Conservation (phyloP, 1,140 invertebrate species). For the Sminthurides bifidus region DNA sequence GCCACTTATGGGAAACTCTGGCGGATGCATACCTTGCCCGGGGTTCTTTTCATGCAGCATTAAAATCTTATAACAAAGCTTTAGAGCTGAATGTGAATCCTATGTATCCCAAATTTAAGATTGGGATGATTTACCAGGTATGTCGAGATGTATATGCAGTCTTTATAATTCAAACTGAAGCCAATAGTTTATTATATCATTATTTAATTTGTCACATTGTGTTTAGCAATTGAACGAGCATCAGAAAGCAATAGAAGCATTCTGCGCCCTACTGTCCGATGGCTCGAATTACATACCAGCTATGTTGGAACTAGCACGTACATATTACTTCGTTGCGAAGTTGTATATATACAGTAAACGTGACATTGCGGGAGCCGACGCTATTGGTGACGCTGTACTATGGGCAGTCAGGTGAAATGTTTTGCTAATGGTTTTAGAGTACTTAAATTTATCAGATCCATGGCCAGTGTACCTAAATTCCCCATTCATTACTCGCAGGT, state of each 20-base stretch:
- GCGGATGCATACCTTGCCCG: slow-evolving; percentile 72
- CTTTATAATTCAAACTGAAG: neutral
- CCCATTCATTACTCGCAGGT: neutral
- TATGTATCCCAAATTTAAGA: slow-evolving; percentile 65
- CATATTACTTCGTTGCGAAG: neutral
- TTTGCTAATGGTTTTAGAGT: too few species aligned
- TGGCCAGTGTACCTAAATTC: too few species aligned
- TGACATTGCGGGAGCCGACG: neutral
- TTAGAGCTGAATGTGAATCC: slow-evolving; percentile 51
- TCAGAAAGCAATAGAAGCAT: neutral
- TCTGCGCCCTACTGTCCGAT: neutral
- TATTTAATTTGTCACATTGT: neutral
- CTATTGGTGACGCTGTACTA: neutral
- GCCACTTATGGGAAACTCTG: slow-evolving; percentile 66
- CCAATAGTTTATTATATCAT: neutral
- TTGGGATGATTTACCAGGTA: slow-evolving; percentile 63
- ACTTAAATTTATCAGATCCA: too few species aligned
- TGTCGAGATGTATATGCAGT: too few species aligned
- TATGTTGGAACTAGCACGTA: neutral
- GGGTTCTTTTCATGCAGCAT: slow-evolving; percentile 70
- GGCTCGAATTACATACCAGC: neutral
- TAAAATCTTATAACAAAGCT: slow-evolving; percentile 70
- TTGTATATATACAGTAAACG: neutral
- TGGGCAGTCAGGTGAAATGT: neutral
- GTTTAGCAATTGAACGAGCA: neutral